Base-by-base conservation (phyloP, 2,797 vertebrate genomes). In the Spinibarbus caldwelli region DNA sequence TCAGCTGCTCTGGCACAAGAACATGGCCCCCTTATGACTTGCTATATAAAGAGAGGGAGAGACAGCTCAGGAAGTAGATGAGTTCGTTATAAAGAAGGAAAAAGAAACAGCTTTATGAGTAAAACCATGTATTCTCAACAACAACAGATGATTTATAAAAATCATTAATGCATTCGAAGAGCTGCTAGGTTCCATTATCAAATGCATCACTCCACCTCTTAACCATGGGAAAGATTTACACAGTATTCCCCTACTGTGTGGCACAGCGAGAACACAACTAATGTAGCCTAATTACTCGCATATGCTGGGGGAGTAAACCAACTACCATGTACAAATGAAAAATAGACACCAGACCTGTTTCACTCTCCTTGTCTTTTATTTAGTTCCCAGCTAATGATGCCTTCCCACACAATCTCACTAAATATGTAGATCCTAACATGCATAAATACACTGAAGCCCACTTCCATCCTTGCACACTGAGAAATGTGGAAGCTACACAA, bases 381-480 rank as follows among this genome's bases (percentile, higher is more conserved):
- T 57, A 66, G 47, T 59, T 70, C 57, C 82, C 49, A 78, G 76
- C 41, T 62, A 78, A 86, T 89, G 66, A 85, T 29, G 77, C 41
- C 68, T 52, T 89, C 72, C 59, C 72, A 52, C 83, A 41, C 72
- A 89, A 85, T 64, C 12, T 36, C 68, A 68, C 41, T 36, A 80
- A 62, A 64, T 38, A 85, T 57, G 54, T 26, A 49, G 34, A 70
- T 36, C 54, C 31, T 79, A 52, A 36, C 38, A 64, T 34, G 17
- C 43, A 34, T 64, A 64, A 88, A 85, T 82, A 81, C n/a, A 89
- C 77, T 43, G 67, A 89, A 70, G 66, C 78, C 78, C 78, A 59
- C 75, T 52, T 59, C 87, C 19, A 71, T 79, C 85, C 78, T 86
- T 70, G 80, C 85, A 71, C 41, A 23, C 31, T 62, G 41, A 86